phyloP scores from a whole-genome alignment of 1,140 invertebrate species.

The Meloidogyne exigua region DNA sequence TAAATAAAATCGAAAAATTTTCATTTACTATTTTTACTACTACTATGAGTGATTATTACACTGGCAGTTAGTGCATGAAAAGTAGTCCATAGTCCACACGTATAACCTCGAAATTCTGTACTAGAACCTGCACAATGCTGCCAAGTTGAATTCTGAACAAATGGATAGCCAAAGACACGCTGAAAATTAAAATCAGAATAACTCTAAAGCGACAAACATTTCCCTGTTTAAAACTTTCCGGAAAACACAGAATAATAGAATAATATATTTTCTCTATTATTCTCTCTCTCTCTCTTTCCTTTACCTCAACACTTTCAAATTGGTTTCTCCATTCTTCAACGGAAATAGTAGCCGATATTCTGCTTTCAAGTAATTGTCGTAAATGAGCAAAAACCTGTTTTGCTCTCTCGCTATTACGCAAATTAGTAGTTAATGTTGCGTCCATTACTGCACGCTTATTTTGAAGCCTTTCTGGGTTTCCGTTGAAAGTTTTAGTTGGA shows the following conservation, averaged over 20 bases:
- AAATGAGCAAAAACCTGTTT: constrained; percentile 54
- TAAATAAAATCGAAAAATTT: not conserved
- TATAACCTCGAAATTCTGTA: constrained; percentile 77
- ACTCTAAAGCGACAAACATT: not conserved
- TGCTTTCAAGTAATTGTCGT: constrained; percentile 46
- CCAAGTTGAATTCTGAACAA: constrained; percentile 71
- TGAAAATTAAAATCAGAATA: constrained; percentile 22
- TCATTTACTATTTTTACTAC: not conserved
- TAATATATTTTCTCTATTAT: not conserved
- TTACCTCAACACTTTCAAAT: constrained; percentile 56
- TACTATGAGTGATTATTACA: constrained; percentile 67
- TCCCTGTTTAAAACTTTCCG: not conserved
- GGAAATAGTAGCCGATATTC: constrained; percentile 33
- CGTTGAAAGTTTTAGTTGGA: constrained; percentile 32
- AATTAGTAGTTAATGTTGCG: constrained; percentile 5
- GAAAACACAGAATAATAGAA: not conserved
- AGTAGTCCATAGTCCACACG: constrained; percentile 89
- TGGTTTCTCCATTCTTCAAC: constrained; percentile 53
- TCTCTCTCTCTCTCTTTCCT: constrained; percentile 12
- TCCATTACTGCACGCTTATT: not conserved
- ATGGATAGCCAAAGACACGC: constrained; percentile 44
- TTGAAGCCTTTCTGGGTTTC: constrained; percentile 17
- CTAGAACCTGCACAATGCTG: constrained; percentile 79
- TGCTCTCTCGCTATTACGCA: constrained; percentile 55
- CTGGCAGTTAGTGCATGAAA: constrained; percentile 89